Conservation (phyloP, 2,797 vertebrate species). For the Streptopelia turtur region DNA sequence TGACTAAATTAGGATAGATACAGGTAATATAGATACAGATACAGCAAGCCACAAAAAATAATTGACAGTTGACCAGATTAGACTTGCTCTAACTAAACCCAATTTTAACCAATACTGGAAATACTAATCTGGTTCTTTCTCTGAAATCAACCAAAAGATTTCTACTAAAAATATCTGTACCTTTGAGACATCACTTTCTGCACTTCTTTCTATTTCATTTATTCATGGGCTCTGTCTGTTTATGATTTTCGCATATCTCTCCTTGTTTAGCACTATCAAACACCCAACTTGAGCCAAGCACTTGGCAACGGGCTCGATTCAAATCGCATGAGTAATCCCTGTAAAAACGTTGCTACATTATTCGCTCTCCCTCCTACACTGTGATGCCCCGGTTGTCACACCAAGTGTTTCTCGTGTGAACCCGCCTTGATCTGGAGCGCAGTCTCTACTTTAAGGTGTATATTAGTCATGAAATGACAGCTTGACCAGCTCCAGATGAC, state of each 20-base stretch:
- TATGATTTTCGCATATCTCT: neutral
- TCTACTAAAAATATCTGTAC: neutral
- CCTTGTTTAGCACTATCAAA: neutral
- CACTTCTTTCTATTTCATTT: neutral
- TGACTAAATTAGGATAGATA: neutral
- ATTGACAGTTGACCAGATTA: neutral
- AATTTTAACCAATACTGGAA: neutral
- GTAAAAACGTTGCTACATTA: neutral
- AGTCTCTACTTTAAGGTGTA: neutral
- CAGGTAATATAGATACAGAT: neutral
- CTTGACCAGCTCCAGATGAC: neutral
- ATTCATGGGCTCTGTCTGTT: neutral
- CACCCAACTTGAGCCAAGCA: neutral
- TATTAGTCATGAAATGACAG: constrained; percentile 33
- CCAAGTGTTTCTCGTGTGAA: neutral
- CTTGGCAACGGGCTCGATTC: neutral
- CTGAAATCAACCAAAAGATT: neutral
- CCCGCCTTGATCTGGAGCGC: neutral
- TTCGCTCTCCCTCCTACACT: neutral
- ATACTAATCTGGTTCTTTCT: neutral
- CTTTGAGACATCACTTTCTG: neutral
- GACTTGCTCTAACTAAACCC: neutral
- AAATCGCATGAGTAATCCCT: neutral
- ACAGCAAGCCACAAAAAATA: neutral
- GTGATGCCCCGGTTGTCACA: neutral